Percentiles rank a stretch among this genome's conserved stretches.
These are phyloP conservation scores for Hyperopisus bebe DNA, from an alignment of 2,113 vertebrate species.

Conservation along the genomic window DNA sequence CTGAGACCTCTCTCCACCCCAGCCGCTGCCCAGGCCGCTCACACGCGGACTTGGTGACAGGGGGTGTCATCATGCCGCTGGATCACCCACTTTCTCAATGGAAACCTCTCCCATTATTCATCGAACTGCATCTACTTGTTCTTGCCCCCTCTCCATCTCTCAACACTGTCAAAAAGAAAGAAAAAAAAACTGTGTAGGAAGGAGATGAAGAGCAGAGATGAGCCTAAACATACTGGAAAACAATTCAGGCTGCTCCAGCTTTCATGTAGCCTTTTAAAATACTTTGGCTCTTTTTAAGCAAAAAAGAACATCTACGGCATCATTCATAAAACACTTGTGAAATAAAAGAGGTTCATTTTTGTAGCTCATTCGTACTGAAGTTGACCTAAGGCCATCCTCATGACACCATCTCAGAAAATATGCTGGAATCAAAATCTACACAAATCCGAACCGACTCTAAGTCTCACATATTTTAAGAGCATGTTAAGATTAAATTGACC, in stretches of 20 bases:
- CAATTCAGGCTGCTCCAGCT: background rate
- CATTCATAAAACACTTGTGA: background rate
- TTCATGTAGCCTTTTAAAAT: background rate
- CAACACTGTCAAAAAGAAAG: background rate
- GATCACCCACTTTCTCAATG: conserved; percentile 16
- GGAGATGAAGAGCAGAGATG: background rate
- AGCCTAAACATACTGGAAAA: background rate
- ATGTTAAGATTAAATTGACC: background rate
- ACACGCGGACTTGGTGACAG: conserved; percentile 15
- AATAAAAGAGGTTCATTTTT: background rate
- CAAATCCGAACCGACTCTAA: background rate
- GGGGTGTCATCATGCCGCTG: conserved; percentile 10
- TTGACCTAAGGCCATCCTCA: background rate
- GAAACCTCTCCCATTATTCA: conserved; percentile 16
- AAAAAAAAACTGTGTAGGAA: background rate
- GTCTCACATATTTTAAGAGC: background rate
- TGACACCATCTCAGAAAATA: background rate
- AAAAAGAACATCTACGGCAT: background rate
- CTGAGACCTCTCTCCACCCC: background rate
- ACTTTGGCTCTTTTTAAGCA: background rate
- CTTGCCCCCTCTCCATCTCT: background rate
- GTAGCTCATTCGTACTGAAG: background rate
- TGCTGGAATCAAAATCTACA: background rate
- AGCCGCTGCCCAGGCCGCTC: background rate
- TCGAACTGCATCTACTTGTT: background rate